A percentile compares a stretch with the other conserved stretches of the same genome.
phyloP scores from a whole-genome alignment of 1,140 invertebrate species.

The Lucilia cuprina region DNA sequence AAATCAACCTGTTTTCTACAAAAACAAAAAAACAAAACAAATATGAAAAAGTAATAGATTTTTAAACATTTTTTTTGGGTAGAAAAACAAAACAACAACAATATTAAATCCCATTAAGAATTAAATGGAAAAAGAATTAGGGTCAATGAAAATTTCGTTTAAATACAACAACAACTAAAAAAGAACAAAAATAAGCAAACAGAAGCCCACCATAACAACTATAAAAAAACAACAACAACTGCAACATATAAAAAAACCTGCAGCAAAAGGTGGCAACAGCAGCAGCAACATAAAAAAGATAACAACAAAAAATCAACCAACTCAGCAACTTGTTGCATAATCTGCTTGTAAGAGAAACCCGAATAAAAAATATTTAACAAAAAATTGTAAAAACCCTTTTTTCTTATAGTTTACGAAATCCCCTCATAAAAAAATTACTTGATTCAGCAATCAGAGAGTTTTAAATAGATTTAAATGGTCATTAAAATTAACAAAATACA shows the following conservation, averaged over 20 bases:
- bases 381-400: background rate
- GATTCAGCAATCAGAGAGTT: no score
- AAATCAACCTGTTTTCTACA: no score
- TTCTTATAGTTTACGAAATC: no score
- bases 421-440: no score
- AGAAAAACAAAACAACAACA: background rate
- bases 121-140: background rate
- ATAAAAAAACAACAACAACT: background rate
- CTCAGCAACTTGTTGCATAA: slow-evolving; percentile 1
- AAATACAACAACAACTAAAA: background rate
- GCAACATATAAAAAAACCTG: background rate
- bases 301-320: background rate
- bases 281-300: background rate
- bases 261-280: background rate
- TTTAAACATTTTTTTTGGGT: background rate
- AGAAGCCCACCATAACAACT: background rate
- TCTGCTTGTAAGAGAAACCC: background rate
- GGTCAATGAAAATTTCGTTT: slow-evolving; percentile 2
- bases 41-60: no score
- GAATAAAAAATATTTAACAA: background rate
- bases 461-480: no score
- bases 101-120: background rate
- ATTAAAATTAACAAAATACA: no score
- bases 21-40: no score
- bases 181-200: background rate